These are phyloP conservation scores for Listronotus bonariensis DNA, from an alignment of 1,140 invertebrate species.

Conservation along the genomic window DNA sequence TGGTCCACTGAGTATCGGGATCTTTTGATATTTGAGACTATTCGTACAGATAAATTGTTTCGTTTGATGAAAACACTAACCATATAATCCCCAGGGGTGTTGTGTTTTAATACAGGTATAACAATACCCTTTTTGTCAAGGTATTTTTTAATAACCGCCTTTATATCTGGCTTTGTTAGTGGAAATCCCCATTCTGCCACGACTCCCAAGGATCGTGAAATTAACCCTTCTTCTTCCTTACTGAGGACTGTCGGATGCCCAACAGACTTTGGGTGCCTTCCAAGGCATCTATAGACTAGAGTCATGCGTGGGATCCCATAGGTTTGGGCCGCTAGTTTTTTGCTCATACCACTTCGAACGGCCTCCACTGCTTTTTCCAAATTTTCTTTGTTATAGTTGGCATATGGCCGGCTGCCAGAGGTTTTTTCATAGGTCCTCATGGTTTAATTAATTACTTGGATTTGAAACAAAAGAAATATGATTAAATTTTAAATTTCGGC, in stretches of 20 bases:
- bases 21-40: conserved; percentile 12
- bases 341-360: no score
- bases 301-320: no score
- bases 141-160: conserved; percentile 2
- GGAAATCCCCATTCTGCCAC: conserved; percentile 15
- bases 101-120: conserved; percentile 10
- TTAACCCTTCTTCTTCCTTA: conserved; percentile 2
- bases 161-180: conserved; percentile 6
- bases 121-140: conserved; percentile 9
- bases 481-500: no score
- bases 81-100: not conserved
- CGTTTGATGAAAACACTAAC: not conserved
- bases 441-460: no score
- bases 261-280: no score
- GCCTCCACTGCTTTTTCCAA: no score
- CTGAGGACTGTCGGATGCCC: not conserved
- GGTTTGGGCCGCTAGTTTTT: no score
- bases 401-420: no score
- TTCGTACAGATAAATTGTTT: conserved; percentile 16
- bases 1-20: conserved; percentile 2
- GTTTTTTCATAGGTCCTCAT: no score
- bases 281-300: no score
- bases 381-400: no score
- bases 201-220: not conserved
- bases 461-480: no score